These are phyloP conservation scores for Amphiprion percula DNA, from an alignment of 2,113 vertebrate genomes.

Conservation along the genomic window DNA sequence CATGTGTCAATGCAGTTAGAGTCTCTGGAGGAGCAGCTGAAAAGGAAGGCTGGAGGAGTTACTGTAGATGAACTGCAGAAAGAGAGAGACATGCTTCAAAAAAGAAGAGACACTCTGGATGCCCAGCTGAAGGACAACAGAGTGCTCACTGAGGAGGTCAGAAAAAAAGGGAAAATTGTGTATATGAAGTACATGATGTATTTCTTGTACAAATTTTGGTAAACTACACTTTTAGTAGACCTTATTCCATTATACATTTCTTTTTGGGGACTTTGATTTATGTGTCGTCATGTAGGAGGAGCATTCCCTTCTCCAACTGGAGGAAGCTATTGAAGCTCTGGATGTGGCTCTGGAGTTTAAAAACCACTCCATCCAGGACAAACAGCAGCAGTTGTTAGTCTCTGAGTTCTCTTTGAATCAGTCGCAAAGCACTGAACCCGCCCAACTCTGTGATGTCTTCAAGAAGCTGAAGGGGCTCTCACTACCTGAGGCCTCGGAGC, in stretches of 20 bases:
- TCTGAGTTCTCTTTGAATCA: conserved; percentile 53
- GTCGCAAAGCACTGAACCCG: conserved; percentile 62
- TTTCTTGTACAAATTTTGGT: conserved; percentile 3
- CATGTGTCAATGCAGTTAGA: conserved; percentile 85
- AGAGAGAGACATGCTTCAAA: conserved; percentile 86
- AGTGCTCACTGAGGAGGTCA: conserved; percentile 88
- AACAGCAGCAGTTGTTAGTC: conserved; percentile 78
- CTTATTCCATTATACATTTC: neutral
- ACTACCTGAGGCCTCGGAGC: conserved; percentile 83
- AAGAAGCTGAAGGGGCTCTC: conserved; percentile 87
- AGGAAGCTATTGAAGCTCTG: conserved; percentile 92
- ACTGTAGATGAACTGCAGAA: conserved; percentile 83
- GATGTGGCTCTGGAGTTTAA: conserved; percentile 92
- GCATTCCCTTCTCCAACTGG: conserved; percentile 87
- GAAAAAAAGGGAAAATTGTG: conserved; percentile 39
- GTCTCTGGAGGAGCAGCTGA: conserved; percentile 87
- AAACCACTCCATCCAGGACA: conserved; percentile 86
- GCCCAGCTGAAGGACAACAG: conserved; percentile 87
- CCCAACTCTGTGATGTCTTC: conserved; percentile 82
- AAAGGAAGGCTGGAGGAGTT: conserved; percentile 73
- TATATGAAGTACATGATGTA: neutral
- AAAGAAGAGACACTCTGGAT: conserved; percentile 85
- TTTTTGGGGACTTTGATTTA: neutral
- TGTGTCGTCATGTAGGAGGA: conserved; percentile 86
- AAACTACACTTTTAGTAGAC: neutral